These are phyloP conservation scores for Hipparchia sbordonii DNA, from an alignment of 2,888 invertebrate species.

Conservation along the genomic window DNA sequence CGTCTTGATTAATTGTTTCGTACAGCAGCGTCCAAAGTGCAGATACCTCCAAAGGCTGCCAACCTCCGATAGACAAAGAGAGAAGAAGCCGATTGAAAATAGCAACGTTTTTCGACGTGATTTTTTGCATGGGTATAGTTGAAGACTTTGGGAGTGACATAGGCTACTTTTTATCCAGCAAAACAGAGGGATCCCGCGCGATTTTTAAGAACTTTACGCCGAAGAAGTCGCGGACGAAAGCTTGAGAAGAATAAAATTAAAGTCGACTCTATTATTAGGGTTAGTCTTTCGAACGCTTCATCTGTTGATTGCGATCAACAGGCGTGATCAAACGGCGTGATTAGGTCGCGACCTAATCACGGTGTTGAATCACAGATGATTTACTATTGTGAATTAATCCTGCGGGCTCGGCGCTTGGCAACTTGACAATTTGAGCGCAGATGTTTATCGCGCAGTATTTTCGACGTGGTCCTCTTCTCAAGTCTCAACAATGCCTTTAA, in stretches of 20 bases:
- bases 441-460: conserved; percentile 11
- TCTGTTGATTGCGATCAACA: conserved; percentile 8
- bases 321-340: conserved; percentile 8
- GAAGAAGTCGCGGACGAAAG: no score
- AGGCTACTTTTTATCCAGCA: no score
- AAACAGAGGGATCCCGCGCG: no score
- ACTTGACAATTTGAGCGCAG: conserved; percentile 17
- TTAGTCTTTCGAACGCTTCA: conserved; percentile 2
- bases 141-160: no score
- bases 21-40: no score
- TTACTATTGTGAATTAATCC: conserved; percentile 20
- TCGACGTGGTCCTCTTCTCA: background rate
- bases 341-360: conserved; percentile 21
- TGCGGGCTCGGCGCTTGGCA: conserved; percentile 16
- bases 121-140: no score
- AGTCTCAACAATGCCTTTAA: background rate
- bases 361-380: conserved; percentile 16
- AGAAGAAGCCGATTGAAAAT: no score
- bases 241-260: background rate
- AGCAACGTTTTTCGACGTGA: no score
- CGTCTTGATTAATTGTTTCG: no score
- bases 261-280: background rate
- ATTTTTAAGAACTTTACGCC: no score
- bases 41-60: no score
- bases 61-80: no score